A percentile compares a stretch with the other conserved stretches of the same genome.
Conservation (phyloP, 2,888 invertebrate genomes). For the Drosophila tripunctata region DNA sequence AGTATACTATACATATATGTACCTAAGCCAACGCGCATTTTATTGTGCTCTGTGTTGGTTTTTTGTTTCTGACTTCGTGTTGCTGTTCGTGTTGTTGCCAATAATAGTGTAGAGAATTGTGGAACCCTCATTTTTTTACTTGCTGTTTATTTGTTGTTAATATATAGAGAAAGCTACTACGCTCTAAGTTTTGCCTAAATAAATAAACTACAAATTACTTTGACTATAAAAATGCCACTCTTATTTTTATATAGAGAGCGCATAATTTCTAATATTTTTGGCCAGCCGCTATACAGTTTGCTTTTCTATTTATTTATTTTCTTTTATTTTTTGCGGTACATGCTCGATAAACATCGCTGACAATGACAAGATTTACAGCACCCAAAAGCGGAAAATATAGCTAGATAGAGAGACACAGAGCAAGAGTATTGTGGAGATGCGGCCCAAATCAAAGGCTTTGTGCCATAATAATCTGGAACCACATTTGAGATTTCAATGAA, state of each 20-base stretch:
- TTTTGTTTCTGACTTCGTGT: conserved; percentile 19
- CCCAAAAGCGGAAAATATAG: conserved; percentile 35
- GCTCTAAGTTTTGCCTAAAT: conserved; percentile 17
- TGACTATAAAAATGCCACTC: conserved; percentile 1
- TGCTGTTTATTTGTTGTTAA: conserved; percentile 61
- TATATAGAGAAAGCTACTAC: conserved; percentile 41
- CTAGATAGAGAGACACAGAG: background rate
- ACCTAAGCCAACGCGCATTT: conserved; percentile 71
- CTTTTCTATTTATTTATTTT: conserved; percentile 44
- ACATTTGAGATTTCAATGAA: conserved; percentile 76
- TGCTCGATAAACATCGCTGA: conserved; percentile 63
- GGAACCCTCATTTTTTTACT: too few relatives aligned
- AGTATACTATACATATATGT: conserved; percentile 3
- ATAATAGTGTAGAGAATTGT: conserved; percentile 47
- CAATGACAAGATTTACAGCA: conserved; percentile 72
- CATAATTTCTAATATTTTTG: conserved; percentile 40
- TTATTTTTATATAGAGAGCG: conserved; percentile 18
- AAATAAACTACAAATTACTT: conserved; percentile 35
- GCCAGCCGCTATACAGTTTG: conserved; percentile 21
- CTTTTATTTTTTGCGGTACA: conserved; percentile 34
- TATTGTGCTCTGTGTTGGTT: conserved; percentile 40
- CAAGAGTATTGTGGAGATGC: conserved; percentile 8
- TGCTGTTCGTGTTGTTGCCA: conserved; percentile 27
- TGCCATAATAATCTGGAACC: conserved; percentile 71
- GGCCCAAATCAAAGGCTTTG: conserved; percentile 69